A percentile compares a stretch with the other conserved stretches of the same genome.
phyloP scores from a whole-genome alignment of 1,140 invertebrate genomes.

The Microvelia longipes region DNA sequence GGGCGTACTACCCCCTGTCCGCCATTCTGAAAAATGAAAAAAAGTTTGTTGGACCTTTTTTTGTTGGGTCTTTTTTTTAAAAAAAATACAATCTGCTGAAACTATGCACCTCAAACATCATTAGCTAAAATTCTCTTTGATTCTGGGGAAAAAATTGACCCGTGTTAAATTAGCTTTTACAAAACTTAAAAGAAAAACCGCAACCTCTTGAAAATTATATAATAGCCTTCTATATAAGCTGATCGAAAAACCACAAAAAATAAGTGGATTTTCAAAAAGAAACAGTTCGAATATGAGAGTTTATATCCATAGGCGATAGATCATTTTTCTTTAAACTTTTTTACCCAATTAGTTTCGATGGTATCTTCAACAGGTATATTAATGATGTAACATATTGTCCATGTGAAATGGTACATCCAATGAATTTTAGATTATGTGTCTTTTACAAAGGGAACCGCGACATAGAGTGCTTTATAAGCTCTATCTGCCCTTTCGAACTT shows the following conservation, averaged over 20 bases:
- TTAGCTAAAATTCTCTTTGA: background rate
- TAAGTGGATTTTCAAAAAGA: background rate
- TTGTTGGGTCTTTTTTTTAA: background rate
- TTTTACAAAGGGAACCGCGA: no score
- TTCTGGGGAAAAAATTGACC: background rate
- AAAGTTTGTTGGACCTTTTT: background rate
- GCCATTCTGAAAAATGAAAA: conserved; percentile 14
- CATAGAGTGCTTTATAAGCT: no score
- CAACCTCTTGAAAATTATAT: background rate
- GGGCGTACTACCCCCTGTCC: background rate
- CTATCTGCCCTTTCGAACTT: no score
- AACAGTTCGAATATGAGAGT: background rate
- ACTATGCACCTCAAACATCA: background rate
- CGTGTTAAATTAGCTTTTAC: background rate
- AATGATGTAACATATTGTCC: background rate
- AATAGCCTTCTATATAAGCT: background rate
- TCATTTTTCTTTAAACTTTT: background rate
- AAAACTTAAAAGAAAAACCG: background rate
- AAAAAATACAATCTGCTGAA: conserved; percentile 8
- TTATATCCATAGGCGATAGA: background rate
- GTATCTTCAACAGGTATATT: background rate
- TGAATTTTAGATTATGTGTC: no score
- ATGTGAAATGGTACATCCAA: no score
- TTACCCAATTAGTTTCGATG: background rate
- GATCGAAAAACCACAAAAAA: background rate